These are phyloP conservation scores for Scelioninae gen. 2 DNA, from an alignment of 2,888 invertebrate genomes.

Conservation along the genomic window DNA sequence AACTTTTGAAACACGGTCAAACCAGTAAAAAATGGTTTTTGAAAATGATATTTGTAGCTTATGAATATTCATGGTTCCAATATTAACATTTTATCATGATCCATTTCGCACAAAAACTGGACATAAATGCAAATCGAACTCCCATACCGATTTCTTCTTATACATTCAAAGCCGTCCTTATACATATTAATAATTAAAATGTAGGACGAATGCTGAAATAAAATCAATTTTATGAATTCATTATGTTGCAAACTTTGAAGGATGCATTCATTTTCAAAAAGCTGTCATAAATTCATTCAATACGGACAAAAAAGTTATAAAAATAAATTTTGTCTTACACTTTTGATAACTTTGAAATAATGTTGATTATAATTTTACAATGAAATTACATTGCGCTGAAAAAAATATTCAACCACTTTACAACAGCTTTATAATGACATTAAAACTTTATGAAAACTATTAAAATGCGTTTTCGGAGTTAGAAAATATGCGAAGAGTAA, in stretches of 20 bases:
- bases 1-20: not conserved
- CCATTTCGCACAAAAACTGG: not conserved
- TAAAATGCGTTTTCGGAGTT: conserved; percentile 39
- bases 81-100: conserved; percentile 7
- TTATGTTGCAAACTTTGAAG: conserved; percentile 23
- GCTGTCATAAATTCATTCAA: conserved; percentile 7
- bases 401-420: conserved; percentile 18
- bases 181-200: conserved; percentile 37
- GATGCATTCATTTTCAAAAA: conserved; percentile 8
- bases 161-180: conserved; percentile 17
- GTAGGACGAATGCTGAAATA: conserved; percentile 9
- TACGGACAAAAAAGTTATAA: conserved; percentile 5
- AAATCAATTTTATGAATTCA: conserved; percentile 29
- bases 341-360: conserved; percentile 18
- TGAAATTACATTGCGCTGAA: conserved; percentile 13
- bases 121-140: conserved; percentile 15
- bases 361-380: conserved; percentile 7
- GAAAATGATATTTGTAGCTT: not conserved
- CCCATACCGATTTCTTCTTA: conserved; percentile 17
- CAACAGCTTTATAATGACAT: conserved; percentile 23
- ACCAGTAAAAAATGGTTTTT: not conserved
- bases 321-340: not conserved
- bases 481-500: conserved; percentile 16
- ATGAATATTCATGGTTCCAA: conserved; percentile 17
- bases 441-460: conserved; percentile 36